Conservation (phyloP, 2,888 invertebrate species). For the Lomographa bimaculata region DNA sequence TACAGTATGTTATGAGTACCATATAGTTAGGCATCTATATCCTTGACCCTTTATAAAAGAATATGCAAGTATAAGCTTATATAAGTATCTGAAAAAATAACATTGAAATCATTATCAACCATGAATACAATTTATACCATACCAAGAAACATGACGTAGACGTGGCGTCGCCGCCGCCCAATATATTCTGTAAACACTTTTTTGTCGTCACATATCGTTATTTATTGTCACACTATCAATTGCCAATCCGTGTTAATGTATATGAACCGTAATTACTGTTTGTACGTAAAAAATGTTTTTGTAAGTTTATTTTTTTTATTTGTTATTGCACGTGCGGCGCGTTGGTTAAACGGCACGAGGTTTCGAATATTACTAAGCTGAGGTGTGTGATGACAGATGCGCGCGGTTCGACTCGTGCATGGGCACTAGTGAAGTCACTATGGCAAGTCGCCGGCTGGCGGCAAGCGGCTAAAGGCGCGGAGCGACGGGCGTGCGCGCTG, state of each 20-base stretch:
- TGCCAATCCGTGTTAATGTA: slow-evolving; percentile 38
- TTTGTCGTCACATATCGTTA: slow-evolving; percentile 69
- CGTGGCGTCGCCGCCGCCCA: slow-evolving; percentile 58
- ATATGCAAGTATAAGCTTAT: slow-evolving; percentile 1
- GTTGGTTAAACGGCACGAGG: too few species aligned
- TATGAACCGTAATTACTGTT: too few species aligned
- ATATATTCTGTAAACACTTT: slow-evolving; percentile 68
- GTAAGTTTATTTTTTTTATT: slow-evolving; percentile 22
- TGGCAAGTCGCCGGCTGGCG: slow-evolving; percentile 30
- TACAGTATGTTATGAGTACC: too few species aligned
- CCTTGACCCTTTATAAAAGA: too few species aligned
- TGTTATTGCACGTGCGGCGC: slow-evolving; percentile 20
- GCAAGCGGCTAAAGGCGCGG: slow-evolving; percentile 36
- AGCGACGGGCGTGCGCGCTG: slow-evolving; percentile 58
- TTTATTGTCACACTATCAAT: slow-evolving; percentile 60
- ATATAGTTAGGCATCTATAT: too few species aligned
- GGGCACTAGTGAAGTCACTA: slow-evolving; percentile 5
- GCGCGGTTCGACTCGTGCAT: slow-evolving; percentile 41
- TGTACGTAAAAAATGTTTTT: too few species aligned
- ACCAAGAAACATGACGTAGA: slow-evolving; percentile 75
- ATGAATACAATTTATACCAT: slow-evolving; percentile 43
- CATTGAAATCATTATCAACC: background rate
- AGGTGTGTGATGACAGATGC: slow-evolving; percentile 8
- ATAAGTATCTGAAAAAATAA: slow-evolving; percentile 1
- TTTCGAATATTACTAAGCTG: too few species aligned